Evolutionary conservation across 1,140 invertebrate genomes (phyloP).

Genomic region (Drosophila busckii): DNA sequence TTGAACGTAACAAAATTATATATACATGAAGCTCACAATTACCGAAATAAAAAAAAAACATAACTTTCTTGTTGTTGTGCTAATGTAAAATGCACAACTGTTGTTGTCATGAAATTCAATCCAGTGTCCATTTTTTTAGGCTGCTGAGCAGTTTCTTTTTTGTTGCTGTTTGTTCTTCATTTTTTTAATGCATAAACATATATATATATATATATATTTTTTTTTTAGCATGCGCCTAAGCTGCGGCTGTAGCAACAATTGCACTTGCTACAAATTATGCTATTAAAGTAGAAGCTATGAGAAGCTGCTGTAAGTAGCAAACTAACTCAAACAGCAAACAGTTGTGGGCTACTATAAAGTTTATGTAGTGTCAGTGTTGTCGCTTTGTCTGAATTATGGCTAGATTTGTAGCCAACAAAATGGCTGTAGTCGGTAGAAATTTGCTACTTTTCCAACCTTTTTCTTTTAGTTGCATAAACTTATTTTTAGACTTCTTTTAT

Average conservation of each 20-base stretch:
- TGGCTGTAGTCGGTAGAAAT: conserved; percentile 30
- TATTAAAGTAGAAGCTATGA: conserved; percentile 60
- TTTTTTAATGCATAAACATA: conserved; percentile 51
- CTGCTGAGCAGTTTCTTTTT: conserved; percentile 17
- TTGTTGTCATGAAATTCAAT: conserved; percentile 51
- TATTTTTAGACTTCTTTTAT: too few relatives aligned
- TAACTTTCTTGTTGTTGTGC: too few relatives aligned
- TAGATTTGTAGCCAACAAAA: too few relatives aligned
- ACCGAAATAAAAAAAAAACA: too few relatives aligned
- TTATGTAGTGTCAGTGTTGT: too few relatives aligned
- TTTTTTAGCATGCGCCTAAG: conserved; percentile 63
- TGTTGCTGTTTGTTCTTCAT: background rate
- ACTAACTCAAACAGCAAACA: too few relatives aligned
- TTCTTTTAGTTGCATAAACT: too few relatives aligned
- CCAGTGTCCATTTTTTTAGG: conserved; percentile 50
- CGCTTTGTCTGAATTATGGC: too few relatives aligned
- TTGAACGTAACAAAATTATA: conserved; percentile 51
- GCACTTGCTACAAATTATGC: conserved; percentile 52
- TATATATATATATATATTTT: too few relatives aligned
- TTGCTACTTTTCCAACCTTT: conserved; percentile 17
- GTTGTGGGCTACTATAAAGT: too few relatives aligned
- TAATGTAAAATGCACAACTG: too few relatives aligned
- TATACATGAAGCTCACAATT: conserved; percentile 67
- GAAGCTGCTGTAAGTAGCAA: too few relatives aligned
- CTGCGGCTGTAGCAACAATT: conserved; percentile 61